These are phyloP conservation scores for Fulica atra DNA, from an alignment of 2,113 vertebrate genomes.

Conservation along the genomic window DNA sequence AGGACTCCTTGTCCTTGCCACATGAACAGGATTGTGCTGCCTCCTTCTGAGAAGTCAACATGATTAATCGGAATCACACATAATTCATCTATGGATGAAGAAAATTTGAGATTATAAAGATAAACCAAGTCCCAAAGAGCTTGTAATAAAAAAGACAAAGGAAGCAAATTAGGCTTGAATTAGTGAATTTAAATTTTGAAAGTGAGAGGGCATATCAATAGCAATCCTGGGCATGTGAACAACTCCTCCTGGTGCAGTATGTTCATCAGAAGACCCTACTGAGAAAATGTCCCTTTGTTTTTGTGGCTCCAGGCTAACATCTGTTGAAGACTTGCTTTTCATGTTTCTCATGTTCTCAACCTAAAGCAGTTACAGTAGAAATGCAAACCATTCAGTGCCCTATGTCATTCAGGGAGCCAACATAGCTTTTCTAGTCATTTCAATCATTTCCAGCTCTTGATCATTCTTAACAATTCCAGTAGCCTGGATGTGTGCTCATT, in stretches of 20 bases:
- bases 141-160: not conserved
- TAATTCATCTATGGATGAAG: not conserved
- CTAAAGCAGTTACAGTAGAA: not conserved
- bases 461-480: not conserved
- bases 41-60: not conserved
- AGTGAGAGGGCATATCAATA: not conserved
- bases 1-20: not conserved
- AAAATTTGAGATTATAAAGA: not conserved
- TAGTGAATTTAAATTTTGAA: not conserved
- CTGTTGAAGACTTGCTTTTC: not conserved
- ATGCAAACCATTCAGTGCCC: not conserved
- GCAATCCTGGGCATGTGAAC: not conserved
- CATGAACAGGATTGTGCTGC: not conserved
- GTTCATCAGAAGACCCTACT: not conserved
- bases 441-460: not conserved
- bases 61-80: not conserved
- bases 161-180: not conserved
- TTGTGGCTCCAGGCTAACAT: not conserved
- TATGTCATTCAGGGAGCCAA: not conserved
- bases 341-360: not conserved
- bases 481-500: not conserved
- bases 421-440: not conserved
- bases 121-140: not conserved
- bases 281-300: not conserved
- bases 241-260: not conserved